These are phyloP conservation scores for Pinna nobilis DNA, from an alignment of 1,140 invertebrate genomes.

Conservation along the genomic window DNA sequence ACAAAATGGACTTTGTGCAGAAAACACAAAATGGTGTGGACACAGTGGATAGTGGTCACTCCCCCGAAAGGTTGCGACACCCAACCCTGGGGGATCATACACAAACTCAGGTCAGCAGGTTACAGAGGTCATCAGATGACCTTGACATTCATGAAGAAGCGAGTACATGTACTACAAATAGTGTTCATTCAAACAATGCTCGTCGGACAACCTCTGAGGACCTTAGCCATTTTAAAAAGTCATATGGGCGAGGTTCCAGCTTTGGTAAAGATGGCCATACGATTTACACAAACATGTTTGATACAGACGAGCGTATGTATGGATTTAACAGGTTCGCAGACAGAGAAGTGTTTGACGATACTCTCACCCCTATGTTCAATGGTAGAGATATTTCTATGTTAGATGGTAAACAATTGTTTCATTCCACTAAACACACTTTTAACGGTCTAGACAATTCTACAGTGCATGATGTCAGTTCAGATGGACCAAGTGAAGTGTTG, in stretches of 20 bases:
- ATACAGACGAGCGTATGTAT: conserved; percentile 26
- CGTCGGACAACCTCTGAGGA: too few relatives aligned
- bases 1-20: too few relatives aligned
- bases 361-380: neutral
- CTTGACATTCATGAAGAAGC: conserved; percentile 15
- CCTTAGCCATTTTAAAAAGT: too few relatives aligned
- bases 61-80: conserved; percentile 31
- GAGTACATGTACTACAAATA: conserved; percentile 14
- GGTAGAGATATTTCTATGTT: neutral
- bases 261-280: too few relatives aligned
- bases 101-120: neutral
- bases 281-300: conserved; percentile 20
- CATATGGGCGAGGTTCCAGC: too few relatives aligned
- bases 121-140: conserved; percentile 14
- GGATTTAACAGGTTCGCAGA: conserved; percentile 23
- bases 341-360: conserved; percentile 18
- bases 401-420: neutral
- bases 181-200: too few relatives aligned
- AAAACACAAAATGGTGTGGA: too few relatives aligned
- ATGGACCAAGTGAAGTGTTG: neutral
- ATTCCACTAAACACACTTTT: conserved; percentile 1
- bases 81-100: conserved; percentile 1
- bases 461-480: too few relatives aligned
- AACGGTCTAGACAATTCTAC: conserved; percentile 8
- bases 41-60: conserved; percentile 1